phyloP scores from a whole-genome alignment of 1,140 invertebrate genomes.

The Drosophila prosaltans region DNA sequence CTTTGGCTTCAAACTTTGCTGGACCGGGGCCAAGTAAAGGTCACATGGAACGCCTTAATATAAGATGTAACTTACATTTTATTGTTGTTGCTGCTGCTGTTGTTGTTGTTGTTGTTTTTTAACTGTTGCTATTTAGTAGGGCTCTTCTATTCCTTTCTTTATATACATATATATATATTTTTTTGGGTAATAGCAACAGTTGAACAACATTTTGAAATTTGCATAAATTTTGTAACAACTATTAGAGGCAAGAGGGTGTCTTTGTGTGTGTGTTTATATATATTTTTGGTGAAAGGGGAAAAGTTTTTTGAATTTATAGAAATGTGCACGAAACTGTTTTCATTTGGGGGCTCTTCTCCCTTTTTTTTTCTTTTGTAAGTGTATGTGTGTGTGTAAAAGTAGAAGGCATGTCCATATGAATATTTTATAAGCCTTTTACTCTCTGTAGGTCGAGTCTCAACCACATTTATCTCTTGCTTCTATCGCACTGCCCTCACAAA shows the following conservation, averaged over 20 bases:
- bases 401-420: conserved; percentile 69
- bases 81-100: conserved; percentile 23
- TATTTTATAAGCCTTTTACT: conserved; percentile 71
- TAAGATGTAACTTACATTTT: not conserved
- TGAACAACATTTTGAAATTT: conserved; percentile 76
- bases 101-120: conserved; percentile 25
- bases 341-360: conserved; percentile 40
- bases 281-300: conserved; percentile 12
- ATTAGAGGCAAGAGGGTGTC: conserved; percentile 3
- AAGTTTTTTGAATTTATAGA: conserved; percentile 66
- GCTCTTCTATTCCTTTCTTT: not conserved
- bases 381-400: conserved; percentile 8
- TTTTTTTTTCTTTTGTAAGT: not conserved
- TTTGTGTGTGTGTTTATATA: conserved; percentile 4
- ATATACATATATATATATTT: not conserved
- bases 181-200: conserved; percentile 57
- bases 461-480: not conserved
- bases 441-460: conserved; percentile 16
- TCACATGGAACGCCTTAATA: conserved; percentile 8
- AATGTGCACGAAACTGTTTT: conserved; percentile 71
- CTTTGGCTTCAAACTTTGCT: not conserved
- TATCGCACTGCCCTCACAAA: not conserved
- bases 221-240: conserved; percentile 65
- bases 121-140: conserved; percentile 30
- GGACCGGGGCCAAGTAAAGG: conserved; percentile 5